These are phyloP conservation scores for Pollicipes pollicipes DNA, from an alignment of 1,140 invertebrate genomes.

Conservation along the genomic window DNA sequence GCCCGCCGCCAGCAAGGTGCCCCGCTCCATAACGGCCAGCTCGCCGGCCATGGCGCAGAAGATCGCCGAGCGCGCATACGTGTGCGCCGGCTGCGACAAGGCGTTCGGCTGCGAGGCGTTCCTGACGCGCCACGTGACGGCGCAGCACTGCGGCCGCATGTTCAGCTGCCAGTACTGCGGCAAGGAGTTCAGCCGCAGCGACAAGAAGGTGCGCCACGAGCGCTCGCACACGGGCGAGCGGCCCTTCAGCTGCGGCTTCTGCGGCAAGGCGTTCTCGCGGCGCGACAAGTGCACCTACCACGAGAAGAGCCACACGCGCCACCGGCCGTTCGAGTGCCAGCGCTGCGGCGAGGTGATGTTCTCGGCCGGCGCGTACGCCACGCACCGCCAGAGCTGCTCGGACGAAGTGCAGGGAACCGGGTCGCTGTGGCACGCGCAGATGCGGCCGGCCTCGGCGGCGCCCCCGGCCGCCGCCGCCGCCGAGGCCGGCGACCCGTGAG, in stretches of 20 bases:
- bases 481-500: too few relatives aligned
- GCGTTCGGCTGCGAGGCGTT: slow-evolving; percentile 6
- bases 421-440: neutral
- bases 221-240: slow-evolving; percentile 30
- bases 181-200: neutral
- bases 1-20: too few relatives aligned
- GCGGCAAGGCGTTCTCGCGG: slow-evolving; percentile 18
- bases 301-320: neutral
- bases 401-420: neutral
- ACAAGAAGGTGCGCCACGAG: slow-evolving; percentile 19
- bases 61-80: neutral
- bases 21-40: neutral
- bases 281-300: slow-evolving; percentile 3
- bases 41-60: neutral
- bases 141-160: neutral
- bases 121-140: neutral
- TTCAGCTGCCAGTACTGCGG: slow-evolving; percentile 1
- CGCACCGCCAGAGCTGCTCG: neutral
- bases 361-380: neutral
- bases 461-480: too few relatives aligned
- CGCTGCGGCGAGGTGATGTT: neutral
- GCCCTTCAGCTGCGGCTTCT: slow-evolving; percentile 29
- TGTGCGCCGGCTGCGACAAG: neutral
- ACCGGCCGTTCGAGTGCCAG: neutral
- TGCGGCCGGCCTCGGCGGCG: too few relatives aligned